Base-by-base conservation (phyloP, 2,888 invertebrate genomes). In the Drosophila acutilabella region DNA sequence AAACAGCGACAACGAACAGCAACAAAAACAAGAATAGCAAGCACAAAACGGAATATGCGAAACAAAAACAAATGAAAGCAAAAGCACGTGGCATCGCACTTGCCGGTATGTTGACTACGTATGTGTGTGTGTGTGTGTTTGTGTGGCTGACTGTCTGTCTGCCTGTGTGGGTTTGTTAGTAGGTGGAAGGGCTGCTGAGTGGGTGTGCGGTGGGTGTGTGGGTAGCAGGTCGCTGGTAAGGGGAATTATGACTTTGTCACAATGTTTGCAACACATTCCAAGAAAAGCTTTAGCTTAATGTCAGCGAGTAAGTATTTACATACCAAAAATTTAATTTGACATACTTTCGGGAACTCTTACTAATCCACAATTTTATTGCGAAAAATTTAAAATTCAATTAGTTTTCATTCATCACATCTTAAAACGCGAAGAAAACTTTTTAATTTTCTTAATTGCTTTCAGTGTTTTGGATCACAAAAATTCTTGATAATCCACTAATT, bases 11-110 rank as follows among this genome's bases (percentile, higher is more conserved):
- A 16, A 8, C 26, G 13, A 20, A 56, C 30, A 30, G 30, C 30
- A 30, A 30, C 8, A 44, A 56, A 47, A 65, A 59, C 48, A 33
- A 52, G 71, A 64, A 74, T 58, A 45, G 59, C 41, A 38, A 44
- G 62, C 67, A 74, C 62, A 81, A 72, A 72, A 59, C 71, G 66
- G 60, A 80, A 74, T 71, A 64, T 69, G 72, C 71, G 72, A 81
- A 81, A 84, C 64, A 67, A 84, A 67, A 70, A 75, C 70, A 72
- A 81, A 65, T 56, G 54, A 58, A 70, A 45, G 57, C 47, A 73
- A 70, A 70, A 74, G 61, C 82, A 77, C 81, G 79, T 81, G 79
- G 60, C 69, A 56, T 50, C n/a, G 33, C 64, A 60, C 61, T 70
- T 56, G 73, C 71, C 78, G 73, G 83, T 70, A 60, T 62, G 33